These are phyloP conservation scores for Rousettus leschenaultii DNA, from an alignment of 2,113 vertebrate species.

Conservation along the genomic window DNA sequence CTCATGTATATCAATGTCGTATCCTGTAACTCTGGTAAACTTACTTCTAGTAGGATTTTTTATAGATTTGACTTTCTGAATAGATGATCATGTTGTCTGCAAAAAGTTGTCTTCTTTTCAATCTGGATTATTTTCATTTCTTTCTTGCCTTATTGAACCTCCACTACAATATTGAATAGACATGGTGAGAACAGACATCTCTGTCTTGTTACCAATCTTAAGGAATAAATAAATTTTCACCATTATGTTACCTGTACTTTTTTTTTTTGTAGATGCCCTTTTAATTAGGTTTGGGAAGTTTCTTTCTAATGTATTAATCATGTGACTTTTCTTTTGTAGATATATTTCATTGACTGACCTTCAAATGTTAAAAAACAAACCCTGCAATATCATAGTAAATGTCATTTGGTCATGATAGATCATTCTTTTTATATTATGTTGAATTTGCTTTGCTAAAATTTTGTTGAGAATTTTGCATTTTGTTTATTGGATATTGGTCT, in stretches of 20 bases:
- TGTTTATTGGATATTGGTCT: neutral
- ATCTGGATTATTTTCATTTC: neutral
- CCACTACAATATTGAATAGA: neutral
- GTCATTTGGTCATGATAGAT: neutral
- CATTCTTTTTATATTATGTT: neutral
- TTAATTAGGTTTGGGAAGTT: neutral
- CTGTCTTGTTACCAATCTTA: neutral
- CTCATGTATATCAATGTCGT: neutral
- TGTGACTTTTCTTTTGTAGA: neutral
- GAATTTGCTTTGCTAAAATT: neutral
- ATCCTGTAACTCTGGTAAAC: neutral
- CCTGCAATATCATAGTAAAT: neutral
- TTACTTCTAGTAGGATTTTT: neutral
- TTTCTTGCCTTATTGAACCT: neutral
- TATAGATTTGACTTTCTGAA: neutral
- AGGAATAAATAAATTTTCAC: neutral
- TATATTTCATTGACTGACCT: neutral
- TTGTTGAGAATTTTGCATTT: neutral
- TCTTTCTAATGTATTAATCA: neutral
- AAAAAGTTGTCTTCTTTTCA: neutral
- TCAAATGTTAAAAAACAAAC: neutral
- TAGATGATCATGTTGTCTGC: neutral
- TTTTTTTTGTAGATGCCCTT: neutral
- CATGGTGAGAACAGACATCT: neutral
- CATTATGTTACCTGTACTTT: neutral